Evolutionary conservation across 2,113 vertebrate species (phyloP), one percentile per base, ranked within the genome.

Genomic region (Ammodytes dubius): DNA sequence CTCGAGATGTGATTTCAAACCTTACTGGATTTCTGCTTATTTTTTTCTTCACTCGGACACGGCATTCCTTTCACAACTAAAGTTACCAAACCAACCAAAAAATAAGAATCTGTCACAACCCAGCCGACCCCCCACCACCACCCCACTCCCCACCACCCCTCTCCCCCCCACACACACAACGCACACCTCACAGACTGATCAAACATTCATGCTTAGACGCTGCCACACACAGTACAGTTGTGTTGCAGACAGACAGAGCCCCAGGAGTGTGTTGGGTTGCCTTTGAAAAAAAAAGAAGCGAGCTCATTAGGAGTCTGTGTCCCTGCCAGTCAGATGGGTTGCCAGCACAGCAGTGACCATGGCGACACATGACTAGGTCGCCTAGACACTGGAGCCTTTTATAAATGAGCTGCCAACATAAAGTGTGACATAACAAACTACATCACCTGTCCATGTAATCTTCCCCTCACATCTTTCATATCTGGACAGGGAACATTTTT

Each of bases 281-380:
- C 78, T 88, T 80, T 81, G 70, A 89, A 27, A 27, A 27, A 27
- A 27, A 27, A 27, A 27, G 88, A 59, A 74, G 66, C n/a, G 4
- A 81, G 66, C 84, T 87, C 82, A 87, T 92, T 84, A 87, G 54
- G 71, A 82, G 80, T 85, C 79, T 72, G 71, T 85, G 71, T 85
- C 53, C 70, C 79, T 71, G 66, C 27, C 27, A 27, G 82, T 89
- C 87, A 77, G 78, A 85, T 59, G 67, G 69, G 43, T 72, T 83
- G 67, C 78, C 79, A 65, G 83, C 56, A 52, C 64, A 64, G 74
- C 79, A 58, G 88, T 89, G 85, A 84, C 87, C 77, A 86, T 87
- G 81, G 89, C 8, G 68, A 87, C 84, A 80, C 74, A 74, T 63
- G 74, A 82, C 79, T 84, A 54, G 81, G 74, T 79, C 67, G 81